A percentile compares a stretch with the other conserved stretches of the same genome.
Evolutionary conservation across 2,113 vertebrate genomes (phyloP).

Genomic region (Columba janthina): DNA sequence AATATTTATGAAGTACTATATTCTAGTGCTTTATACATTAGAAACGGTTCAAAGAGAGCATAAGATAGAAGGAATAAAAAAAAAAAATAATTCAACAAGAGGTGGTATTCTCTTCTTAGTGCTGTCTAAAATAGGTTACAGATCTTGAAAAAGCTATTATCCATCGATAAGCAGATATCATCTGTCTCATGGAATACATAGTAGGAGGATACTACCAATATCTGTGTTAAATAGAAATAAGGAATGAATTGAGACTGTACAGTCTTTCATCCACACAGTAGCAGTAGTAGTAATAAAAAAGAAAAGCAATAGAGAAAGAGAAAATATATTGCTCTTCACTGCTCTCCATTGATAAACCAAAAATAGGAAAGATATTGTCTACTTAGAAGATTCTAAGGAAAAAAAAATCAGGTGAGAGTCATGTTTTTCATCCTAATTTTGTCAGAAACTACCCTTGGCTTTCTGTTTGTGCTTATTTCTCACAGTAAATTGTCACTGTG

Average conservation of each 20-base stretch:
- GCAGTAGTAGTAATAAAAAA: constrained; percentile 14
- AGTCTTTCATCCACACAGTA: neutral
- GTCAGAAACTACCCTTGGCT: neutral
- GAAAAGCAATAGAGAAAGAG: neutral
- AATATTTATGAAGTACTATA: neutral
- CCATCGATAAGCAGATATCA: neutral
- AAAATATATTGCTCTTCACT: neutral
- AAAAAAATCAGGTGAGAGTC: neutral
- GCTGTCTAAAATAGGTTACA: neutral
- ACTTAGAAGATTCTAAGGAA: neutral
- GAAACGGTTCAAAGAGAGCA: neutral
- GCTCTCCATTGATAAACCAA: neutral
- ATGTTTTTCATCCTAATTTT: neutral
- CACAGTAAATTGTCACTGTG: neutral
- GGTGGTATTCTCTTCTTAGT: neutral
- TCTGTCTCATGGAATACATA: neutral
- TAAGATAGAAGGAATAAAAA: neutral
- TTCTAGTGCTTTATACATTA: neutral
- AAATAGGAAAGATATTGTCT: neutral
- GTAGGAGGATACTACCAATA: neutral
- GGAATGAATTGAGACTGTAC: neutral
- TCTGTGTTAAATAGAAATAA: neutral
- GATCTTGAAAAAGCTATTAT: neutral
- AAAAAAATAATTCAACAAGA: neutral
- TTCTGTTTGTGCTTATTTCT: constrained; percentile 1